Evolutionary conservation across 2,113 vertebrate genomes (phyloP), one percentile per base, ranked within the genome.

Genomic region (Barnardius zonarius): DNA sequence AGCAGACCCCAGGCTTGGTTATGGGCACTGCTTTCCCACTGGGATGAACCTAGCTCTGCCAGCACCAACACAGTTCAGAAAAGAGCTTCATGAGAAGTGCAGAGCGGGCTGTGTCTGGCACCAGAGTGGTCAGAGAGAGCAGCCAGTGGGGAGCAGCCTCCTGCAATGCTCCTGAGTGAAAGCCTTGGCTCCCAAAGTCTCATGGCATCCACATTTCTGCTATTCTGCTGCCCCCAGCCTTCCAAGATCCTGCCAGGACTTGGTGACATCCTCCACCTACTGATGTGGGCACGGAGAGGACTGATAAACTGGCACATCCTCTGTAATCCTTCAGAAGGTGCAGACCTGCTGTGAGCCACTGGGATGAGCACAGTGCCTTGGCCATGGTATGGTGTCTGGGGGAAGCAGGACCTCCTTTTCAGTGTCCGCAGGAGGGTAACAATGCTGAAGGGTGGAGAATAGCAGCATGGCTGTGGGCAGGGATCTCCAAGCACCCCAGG

Each of bases 71-170:
- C 23, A 77, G 57, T 15, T 28, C 17, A 28, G 27, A 17, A 17
- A 63, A 41, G 37, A 43, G 30, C 9, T 7, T 22, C 19, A 12
- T 10, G n/a, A 66, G 31, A 27, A 74, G 61, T 0, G 9, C 55
- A 24, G 76, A 14, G 37, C 15, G 0, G 8, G n/a, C n/a, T 0
- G 0, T 8, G 8, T 28, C 44, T 15, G 44, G 75, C 59, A 61
- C 41, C 75, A 52, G 66, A 61, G 24, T 20, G 66, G 16, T 9
- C 59, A 44, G 59, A 39, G 41, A 49, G 25, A 22, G 12, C 17
- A n/a, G 10, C 7, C 11, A n/a, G 28, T 2, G 12, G 13, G 33
- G 49, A 54, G 18, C 25, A 76, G 52, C 51, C n/a, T 49, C 28
- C 57, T 54, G 63, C 0, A 1, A 25, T 18, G 61, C 63, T 81